Percentiles rank a stretch among this genome's conserved stretches.
These are phyloP conservation scores for Halcyon senegalensis DNA, from an alignment of 2,113 vertebrate genomes.

Conservation along the genomic window DNA sequence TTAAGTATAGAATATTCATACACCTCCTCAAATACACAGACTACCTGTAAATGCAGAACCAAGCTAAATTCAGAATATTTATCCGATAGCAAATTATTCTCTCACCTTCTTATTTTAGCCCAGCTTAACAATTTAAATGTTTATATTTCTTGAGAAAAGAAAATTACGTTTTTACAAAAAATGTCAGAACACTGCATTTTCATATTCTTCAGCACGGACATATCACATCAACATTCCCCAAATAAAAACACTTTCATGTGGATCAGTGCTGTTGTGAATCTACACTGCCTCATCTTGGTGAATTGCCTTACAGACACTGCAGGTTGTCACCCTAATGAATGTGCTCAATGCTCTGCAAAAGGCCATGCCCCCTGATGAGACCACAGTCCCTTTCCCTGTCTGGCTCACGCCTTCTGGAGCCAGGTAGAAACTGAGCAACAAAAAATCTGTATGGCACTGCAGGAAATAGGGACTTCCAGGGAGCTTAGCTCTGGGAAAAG, in stretches of 20 bases:
- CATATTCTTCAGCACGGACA: neutral
- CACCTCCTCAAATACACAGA: neutral
- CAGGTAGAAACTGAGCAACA: neutral
- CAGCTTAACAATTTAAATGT: neutral
- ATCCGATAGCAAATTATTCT: neutral
- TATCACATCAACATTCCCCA: neutral
- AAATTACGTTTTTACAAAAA: neutral
- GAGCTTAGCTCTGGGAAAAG: neutral
- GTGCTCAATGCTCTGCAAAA: neutral
- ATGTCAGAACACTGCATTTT: neutral
- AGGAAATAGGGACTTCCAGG: neutral
- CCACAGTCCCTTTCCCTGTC: accelerated
- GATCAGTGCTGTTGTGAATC: neutral
- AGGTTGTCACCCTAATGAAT: neutral
- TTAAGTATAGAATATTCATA: neutral
- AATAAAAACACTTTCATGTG: neutral
- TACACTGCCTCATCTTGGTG: accelerated
- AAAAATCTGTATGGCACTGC: neutral
- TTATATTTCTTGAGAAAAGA: neutral
- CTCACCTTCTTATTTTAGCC: neutral
- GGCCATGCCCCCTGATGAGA: neutral
- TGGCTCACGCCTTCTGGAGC: neutral
- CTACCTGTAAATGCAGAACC: neutral
- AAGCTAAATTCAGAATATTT: neutral
- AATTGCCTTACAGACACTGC: neutral